Evolutionary conservation across 1,140 invertebrate species (phyloP).

Genomic region (Zaprionus ghesquierei): DNA sequence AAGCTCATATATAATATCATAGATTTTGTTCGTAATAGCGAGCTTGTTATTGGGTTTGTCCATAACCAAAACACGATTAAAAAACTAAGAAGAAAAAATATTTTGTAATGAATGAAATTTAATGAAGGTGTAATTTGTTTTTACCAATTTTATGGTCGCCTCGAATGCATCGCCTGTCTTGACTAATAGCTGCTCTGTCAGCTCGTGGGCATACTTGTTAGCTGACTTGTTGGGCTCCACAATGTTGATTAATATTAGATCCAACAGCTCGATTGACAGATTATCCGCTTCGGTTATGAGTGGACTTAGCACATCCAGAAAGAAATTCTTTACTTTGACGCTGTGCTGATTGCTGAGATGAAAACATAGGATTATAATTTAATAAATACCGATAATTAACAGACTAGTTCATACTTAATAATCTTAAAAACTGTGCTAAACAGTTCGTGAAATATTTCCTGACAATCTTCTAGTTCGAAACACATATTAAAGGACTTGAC

Average conservation of each 20-base stretch:
- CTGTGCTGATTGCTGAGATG: slow-evolving; percentile 95
- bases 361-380: slow-evolving; percentile 11
- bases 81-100: slow-evolving; percentile 87
- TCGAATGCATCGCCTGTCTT: slow-evolving; percentile 96
- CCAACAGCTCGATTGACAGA: slow-evolving; percentile 95
- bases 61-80: slow-evolving; percentile 96
- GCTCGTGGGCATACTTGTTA: slow-evolving; percentile 93
- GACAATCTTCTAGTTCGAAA: slow-evolving; percentile 98
- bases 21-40: slow-evolving; percentile 92
- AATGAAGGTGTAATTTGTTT: slow-evolving; percentile 70
- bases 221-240: slow-evolving; percentile 97
- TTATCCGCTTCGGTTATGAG: slow-evolving; percentile 97
- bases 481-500: slow-evolving; percentile 99
- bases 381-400: slow-evolving; percentile 62
- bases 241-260: slow-evolving; percentile 97
- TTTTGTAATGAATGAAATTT: background rate
- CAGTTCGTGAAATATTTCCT: slow-evolving; percentile 97
- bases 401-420: slow-evolving; percentile 91
- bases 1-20: slow-evolving; percentile 98
- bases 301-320: slow-evolving; percentile 96
- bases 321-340: slow-evolving; percentile 97
- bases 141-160: slow-evolving; percentile 95
- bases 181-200: slow-evolving; percentile 95
- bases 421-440: slow-evolving; percentile 98
- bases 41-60: slow-evolving; percentile 94